Evolutionary conservation across 2,113 vertebrate species (phyloP), one percentile per base, ranked within the genome.

Genomic region (Noctilio leporinus): DNA sequence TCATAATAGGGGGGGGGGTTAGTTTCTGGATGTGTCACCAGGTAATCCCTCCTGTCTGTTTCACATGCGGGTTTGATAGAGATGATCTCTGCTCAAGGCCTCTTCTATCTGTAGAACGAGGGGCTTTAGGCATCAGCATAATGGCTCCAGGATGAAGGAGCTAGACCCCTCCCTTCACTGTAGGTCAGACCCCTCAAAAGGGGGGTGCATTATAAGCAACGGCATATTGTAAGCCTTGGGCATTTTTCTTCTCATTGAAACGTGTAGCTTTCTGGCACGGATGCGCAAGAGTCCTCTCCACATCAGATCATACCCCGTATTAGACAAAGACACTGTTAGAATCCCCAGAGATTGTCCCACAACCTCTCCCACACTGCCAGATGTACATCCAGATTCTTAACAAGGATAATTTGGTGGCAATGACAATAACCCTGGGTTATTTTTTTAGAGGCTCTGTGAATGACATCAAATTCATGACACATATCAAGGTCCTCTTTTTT

Each of bases 381-480:
- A 86, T 93, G 69, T 67, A 91, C 69, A 91, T 51, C 59, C 59
- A 95, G 86, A 89, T 62, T 94, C 73, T 81, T 57, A 86, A 78
- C 28, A 86, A 96, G 82, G 69, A 94, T 75, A 80, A 86, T 94
- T 86, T 89, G 70, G 35, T 95, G 62, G 38, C 92, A 93, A 69
- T 80, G 75, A 45, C 67, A 85, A 15, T 94, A 93, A 89, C 53
- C n/a, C 49, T 94, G 64, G 59, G 72, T 92, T 89, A 75, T 93
- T 92, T 97, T 97, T 67, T 96, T 72, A 77, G 65, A 86, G 77
- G 45, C 53, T 94, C 40, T 96, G 95, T 93, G 81, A 95, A 96
- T 90, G 86, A 49, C 49, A 83, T 89, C 64, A 94, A 94, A 97
- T 59, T 94, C 89, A 80, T 22, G 9, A 59, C 47, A 85, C 67